phyloP scores from a whole-genome alignment of 2,888 invertebrate genomes.

The Agriopis leucophaearia region DNA sequence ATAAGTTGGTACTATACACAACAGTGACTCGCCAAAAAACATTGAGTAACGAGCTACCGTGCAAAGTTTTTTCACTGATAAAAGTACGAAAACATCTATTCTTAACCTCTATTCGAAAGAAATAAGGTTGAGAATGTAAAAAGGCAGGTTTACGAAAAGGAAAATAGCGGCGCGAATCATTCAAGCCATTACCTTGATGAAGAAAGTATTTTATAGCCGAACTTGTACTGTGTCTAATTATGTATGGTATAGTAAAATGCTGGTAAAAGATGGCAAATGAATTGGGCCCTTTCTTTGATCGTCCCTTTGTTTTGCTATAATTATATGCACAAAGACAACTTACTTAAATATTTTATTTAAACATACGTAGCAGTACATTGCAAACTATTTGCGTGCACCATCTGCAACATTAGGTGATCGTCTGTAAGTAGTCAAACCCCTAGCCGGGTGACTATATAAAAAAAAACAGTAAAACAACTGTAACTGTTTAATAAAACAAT shows the following conservation, averaged over 20 bases:
- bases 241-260: slow-evolving; percentile 27
- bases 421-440: no score
- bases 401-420: no score
- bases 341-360: no score
- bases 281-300: not conserved
- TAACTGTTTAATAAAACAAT: no score
- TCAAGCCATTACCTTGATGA: slow-evolving; percentile 71
- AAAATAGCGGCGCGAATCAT: slow-evolving; percentile 56
- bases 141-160: slow-evolving; percentile 24
- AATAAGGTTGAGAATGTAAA: slow-evolving; percentile 35
- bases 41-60: slow-evolving; percentile 51
- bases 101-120: slow-evolving; percentile 31
- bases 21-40: slow-evolving; percentile 62
- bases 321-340: not conserved
- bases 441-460: no score
- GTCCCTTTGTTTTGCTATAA: not conserved
- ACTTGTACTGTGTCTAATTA: slow-evolving; percentile 47
- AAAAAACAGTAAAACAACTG: no score
- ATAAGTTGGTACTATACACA: slow-evolving; percentile 32
- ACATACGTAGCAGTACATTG: no score
- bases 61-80: slow-evolving; percentile 23
- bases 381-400: no score
- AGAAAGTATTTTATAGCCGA: slow-evolving; percentile 68
- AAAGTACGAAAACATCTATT: slow-evolving; percentile 13
- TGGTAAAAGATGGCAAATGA: slow-evolving; percentile 10